Evolutionary conservation across 2,113 vertebrate genomes (phyloP), one percentile per base, ranked within the genome.

Genomic region (Albula goreensis): DNA sequence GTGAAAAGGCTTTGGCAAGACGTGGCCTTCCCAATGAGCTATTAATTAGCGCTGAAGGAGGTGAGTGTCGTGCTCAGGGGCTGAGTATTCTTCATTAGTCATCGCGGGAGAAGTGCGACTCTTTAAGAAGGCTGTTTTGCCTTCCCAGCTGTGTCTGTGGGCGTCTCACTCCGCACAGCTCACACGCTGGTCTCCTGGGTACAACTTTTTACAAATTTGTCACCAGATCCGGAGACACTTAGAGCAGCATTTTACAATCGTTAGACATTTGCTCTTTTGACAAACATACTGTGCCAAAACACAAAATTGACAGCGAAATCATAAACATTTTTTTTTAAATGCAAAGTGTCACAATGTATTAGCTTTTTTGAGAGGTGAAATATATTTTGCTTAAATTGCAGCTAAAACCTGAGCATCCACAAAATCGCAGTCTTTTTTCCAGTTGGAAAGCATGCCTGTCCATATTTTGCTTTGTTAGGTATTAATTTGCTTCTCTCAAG

Each of bases 21-120:
- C 83, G 89, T 86, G 82, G 86, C 88, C 56, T 89, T 85, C 87
- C 89, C 92, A 86, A 94, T 88, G 88, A 93, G 91, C 91, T 90
- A 92, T 93, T 95, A 94, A 95, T 95, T 94, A 94, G 89, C 81
- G 85, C 90, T 94, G 90, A 94, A 92, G 92, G 89, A 94, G 93
- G 92, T 94, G 93, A 94, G 91, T 87, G 87, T 89, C 89, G 83
- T 92, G 91, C 93, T 93, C 91, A 91, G 89, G 92, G 91, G 91
- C 89, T 85, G 84, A 93, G 88, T 89, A 90, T 92, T 94, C 92
- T 94, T 94, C 92, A 94, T 95, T 94, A 94, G 93, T 92, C 92
- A 89, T 88, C 87, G 83, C 2, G 78, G 66, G 57, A 92, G 88
- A 79, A 83, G 77, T 86, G 86, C 87, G 88, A 88, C 60, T 88